phyloP scores from a whole-genome alignment of 2,888 invertebrate genomes.

The Theristus sp. region DNA sequence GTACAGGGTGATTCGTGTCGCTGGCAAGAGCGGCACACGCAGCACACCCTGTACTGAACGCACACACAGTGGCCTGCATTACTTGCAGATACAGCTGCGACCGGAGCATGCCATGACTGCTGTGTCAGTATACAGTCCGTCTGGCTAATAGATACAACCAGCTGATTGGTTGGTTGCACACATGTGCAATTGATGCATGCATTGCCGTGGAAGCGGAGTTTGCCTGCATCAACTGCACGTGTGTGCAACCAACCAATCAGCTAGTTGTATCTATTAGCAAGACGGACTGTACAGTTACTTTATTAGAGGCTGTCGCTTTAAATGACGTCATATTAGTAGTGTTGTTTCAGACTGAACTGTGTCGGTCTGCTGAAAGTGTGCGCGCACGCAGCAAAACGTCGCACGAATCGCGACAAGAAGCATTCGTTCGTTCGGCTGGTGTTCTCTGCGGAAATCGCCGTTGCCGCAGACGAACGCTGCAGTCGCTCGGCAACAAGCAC shows the following conservation, averaged over 20 bases:
- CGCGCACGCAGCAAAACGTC: conserved; percentile 10
- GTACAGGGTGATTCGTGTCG: conserved; percentile 86
- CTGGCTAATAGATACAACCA: too few species aligned
- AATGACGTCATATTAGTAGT: too few species aligned
- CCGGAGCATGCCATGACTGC: conserved; percentile 74
- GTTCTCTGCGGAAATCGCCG: conserved; percentile 62
- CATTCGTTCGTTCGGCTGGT: conserved; percentile 57
- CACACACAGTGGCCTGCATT: conserved; percentile 19
- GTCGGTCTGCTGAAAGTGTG: conserved; percentile 64
- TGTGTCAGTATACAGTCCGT: conserved; percentile 43
- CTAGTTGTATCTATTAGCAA: too few species aligned
- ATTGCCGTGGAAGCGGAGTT: too few species aligned
- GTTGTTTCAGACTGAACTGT: conserved; percentile 57
- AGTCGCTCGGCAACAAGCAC: conserved; percentile 44
- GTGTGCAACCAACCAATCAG: too few species aligned
- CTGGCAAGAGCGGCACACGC: conserved; percentile 49
- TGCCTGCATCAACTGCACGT: too few species aligned
- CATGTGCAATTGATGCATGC: too few species aligned
- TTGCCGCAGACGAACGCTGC: too few species aligned
- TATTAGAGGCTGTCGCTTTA: too few species aligned
- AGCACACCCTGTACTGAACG: conserved; percentile 31
- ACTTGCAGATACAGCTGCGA: conserved; percentile 29
- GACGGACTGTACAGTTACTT: too few species aligned
- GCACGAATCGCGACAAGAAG: conserved; percentile 1
- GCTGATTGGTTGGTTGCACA: too few species aligned